phyloP scores from a whole-genome alignment of 2,888 invertebrate genomes.

The Pachycephus smyrnensis region DNA sequence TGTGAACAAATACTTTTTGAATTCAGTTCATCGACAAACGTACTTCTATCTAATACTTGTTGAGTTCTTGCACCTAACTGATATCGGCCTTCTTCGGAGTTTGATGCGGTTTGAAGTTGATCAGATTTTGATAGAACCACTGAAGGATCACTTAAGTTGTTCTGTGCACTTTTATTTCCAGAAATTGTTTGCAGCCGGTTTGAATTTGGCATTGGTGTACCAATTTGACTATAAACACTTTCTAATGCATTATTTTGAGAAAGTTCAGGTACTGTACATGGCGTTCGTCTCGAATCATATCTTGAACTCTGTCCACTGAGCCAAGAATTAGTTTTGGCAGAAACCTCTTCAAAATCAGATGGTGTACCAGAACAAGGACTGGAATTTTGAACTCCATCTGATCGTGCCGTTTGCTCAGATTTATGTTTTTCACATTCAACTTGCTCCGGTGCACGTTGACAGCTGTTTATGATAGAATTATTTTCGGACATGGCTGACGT shows the following conservation, averaged over 20 bases:
- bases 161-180: neutral
- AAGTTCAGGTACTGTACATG: neutral
- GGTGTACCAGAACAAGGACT: neutral
- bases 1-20: neutral
- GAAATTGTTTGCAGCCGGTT: neutral
- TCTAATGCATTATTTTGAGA: neutral
- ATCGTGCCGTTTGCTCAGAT: neutral
- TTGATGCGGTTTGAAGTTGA: neutral
- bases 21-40: neutral
- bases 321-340: neutral
- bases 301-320: neutral
- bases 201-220: neutral
- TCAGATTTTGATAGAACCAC: neutral
- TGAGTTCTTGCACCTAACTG: neutral
- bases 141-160: neutral
- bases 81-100: neutral
- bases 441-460: neutral
- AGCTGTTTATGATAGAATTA: conserved; percentile 13
- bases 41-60: neutral
- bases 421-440: conserved; percentile 10
- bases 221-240: neutral
- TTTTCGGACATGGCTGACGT: conserved; percentile 34
- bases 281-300: neutral
- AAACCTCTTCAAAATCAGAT: neutral
- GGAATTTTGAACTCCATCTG: neutral